Evolutionary conservation across 1,140 invertebrate genomes (phyloP), one percentile per base, ranked within the genome.

Genomic region (Zelostemma sp.): DNA sequence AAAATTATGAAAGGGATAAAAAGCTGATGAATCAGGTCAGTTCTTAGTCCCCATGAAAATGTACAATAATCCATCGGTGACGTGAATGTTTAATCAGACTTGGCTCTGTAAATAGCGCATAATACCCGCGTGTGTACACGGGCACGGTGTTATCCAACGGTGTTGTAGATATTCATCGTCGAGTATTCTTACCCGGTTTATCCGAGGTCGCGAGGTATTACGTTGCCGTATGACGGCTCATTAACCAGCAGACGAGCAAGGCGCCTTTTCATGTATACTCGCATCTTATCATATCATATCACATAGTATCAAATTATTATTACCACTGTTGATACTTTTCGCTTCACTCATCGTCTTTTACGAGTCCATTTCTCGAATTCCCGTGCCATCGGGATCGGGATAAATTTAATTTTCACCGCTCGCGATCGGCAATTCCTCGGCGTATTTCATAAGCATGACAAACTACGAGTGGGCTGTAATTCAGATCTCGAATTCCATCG

Each of bases 231-330:
- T 54, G 54, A 53, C 54, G 65, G 58, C 58, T 62, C 58, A 61
- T 68, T 61, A 68, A 62, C 58, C 53, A 62, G 53, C 53, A 61
- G 58, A 53, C 48, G 47, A 17, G 40, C 51, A 25, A 60, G 57
- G 48, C 58, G 41, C 65, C 54, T 48, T 61, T 61, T 25, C 53
- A 51, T 25, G 43, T 41, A n/a, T 43, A 54, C 47, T 54, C 21
- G 21, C 53, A 62, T 62, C 65, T 68, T 58, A 68, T 62, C 65
- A 41, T 18, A 53, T 67, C 45, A n/a, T n/a, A n/a, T n/a, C n/a
- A n/a, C n/a, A n/a, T n/a, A n/a, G 46, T 57, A 57, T 51, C 53
- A 47, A 61, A 67, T 54, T 58, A 51, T 66, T 66, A 65, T 58
- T 56, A 60, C 46, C 25, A 11, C 9, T 11, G 14, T 38, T 11